Evolutionary conservation across 2,113 vertebrate species (phyloP).

Genomic region (Noturus placidus): DNA sequence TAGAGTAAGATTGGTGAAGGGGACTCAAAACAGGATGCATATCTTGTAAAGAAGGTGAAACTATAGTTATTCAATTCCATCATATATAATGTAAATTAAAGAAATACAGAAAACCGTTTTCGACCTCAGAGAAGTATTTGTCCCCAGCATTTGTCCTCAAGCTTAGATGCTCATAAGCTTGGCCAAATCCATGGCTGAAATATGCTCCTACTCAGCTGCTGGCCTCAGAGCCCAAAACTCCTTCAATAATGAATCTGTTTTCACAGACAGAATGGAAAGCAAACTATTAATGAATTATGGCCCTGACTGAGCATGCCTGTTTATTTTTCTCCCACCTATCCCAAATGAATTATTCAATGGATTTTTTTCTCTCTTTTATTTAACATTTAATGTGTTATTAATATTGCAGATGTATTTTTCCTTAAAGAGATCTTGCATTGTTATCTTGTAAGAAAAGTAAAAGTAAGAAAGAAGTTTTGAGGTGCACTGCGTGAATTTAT

Average conservation of each 20-base stretch:
- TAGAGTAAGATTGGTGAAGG: neutral
- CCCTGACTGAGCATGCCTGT: slow-evolving; percentile 58
- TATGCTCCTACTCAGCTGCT: slow-evolving; percentile 16
- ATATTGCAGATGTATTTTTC: slow-evolving; percentile 61
- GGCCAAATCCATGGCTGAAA: slow-evolving; percentile 32
- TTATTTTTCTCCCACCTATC: slow-evolving; percentile 69
- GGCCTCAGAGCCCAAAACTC: slow-evolving; percentile 44
- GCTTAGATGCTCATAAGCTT: slow-evolving; percentile 32
- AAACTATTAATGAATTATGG: slow-evolving; percentile 68
- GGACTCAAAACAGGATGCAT: neutral
- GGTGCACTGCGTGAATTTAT: slow-evolving; percentile 59
- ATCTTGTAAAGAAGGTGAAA: neutral
- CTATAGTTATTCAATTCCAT: neutral
- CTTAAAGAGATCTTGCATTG: slow-evolving; percentile 63
- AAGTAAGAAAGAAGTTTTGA: slow-evolving; percentile 58
- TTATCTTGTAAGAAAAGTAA: slow-evolving; percentile 62
- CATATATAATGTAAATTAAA: slow-evolving; percentile 3
- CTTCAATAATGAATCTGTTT: slow-evolving; percentile 60
- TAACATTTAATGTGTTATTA: slow-evolving; percentile 71
- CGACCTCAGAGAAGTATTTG: neutral
- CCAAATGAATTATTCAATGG: slow-evolving; percentile 66
- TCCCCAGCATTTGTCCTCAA: slow-evolving; percentile 22
- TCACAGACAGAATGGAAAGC: slow-evolving; percentile 65
- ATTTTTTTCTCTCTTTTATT: slow-evolving; percentile 65
- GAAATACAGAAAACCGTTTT: neutral